These are phyloP conservation scores for Ophioninae sp. DNA, from an alignment of 2,888 invertebrate species.

Conservation along the genomic window DNA sequence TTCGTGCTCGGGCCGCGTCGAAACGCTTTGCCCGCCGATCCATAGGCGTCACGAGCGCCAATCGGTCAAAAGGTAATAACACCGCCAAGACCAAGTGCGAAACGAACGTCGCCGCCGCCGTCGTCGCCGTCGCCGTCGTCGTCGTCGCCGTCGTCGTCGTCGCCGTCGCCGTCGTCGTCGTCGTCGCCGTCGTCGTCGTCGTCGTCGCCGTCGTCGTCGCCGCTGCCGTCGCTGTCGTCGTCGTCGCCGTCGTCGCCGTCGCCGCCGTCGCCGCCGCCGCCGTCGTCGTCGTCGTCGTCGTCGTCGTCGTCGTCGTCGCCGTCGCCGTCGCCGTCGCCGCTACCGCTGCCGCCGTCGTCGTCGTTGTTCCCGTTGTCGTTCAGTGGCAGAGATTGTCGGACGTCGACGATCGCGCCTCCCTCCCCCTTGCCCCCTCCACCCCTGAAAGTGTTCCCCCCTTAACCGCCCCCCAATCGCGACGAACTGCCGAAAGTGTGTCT, in stretches of 20 bases:
- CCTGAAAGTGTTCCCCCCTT: constrained; percentile 11
- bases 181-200: constrained; percentile 18
- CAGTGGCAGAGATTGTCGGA: constrained; percentile 35
- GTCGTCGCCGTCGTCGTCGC: constrained; percentile 54
- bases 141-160: too few species aligned
- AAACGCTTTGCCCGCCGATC: constrained; percentile 66
- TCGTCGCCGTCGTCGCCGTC: constrained; percentile 15
- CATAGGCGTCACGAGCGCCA: constrained; percentile 67
- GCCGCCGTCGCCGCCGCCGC: too few species aligned
- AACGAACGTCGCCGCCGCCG: constrained; percentile 46
- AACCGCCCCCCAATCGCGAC: constrained; percentile 25
- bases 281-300: constrained; percentile 24
- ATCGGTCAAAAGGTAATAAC: constrained; percentile 61
- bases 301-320: constrained; percentile 44
- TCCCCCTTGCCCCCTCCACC: constrained; percentile 15
- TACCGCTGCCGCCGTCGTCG: constrained; percentile 52
- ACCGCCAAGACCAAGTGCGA: constrained; percentile 49
- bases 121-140: constrained; percentile 46
- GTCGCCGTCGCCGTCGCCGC: constrained; percentile 47
- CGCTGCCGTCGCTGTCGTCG: constrained; percentile 45
- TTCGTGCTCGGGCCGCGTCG: constrained; percentile 64
- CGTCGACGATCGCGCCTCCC: constrained; percentile 52
- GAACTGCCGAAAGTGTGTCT: constrained; percentile 48
- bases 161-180: not conserved
- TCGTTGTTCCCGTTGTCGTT: constrained; percentile 41